Evolutionary conservation across 2,113 vertebrate species (phyloP).

Genomic region (Montifringilla adamsi): DNA sequence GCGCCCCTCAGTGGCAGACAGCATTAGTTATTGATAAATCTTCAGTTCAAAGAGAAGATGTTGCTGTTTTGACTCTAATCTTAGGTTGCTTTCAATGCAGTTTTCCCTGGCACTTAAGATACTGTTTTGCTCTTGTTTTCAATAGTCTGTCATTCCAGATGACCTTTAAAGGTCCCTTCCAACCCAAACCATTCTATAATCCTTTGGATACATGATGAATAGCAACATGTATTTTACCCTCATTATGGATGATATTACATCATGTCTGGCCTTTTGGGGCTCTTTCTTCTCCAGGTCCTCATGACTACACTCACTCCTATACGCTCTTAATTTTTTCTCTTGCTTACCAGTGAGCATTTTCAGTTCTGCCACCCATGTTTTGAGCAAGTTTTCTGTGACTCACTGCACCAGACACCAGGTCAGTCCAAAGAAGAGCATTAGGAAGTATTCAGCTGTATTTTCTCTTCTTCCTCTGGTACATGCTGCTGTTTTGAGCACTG

Average conservation of each 20-base stretch:
- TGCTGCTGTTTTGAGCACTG: too few species aligned
- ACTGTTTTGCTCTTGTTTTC: not conserved
- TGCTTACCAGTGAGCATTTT: not conserved
- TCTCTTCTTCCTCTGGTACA: too few species aligned
- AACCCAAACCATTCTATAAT: not conserved
- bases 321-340: not conserved
- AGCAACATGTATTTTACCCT: not conserved
- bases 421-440: too few species aligned
- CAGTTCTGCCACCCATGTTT: too few species aligned
- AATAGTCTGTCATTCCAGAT: not conserved
- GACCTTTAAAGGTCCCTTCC: not conserved
- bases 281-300: not conserved
- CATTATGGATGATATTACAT: not conserved
- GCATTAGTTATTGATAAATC: not conserved
- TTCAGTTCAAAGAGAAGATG: not conserved
- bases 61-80: not conserved
- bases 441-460: too few species aligned
- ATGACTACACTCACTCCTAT: not conserved
- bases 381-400: too few species aligned
- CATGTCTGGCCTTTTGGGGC: not conserved
- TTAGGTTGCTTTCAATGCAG: not conserved
- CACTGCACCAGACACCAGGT: too few species aligned
- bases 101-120: not conserved
- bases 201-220: not conserved
- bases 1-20: not conserved